These are phyloP conservation scores for Rhinoderma darwinii DNA, from an alignment of 2,113 vertebrate species.

Conservation along the genomic window DNA sequence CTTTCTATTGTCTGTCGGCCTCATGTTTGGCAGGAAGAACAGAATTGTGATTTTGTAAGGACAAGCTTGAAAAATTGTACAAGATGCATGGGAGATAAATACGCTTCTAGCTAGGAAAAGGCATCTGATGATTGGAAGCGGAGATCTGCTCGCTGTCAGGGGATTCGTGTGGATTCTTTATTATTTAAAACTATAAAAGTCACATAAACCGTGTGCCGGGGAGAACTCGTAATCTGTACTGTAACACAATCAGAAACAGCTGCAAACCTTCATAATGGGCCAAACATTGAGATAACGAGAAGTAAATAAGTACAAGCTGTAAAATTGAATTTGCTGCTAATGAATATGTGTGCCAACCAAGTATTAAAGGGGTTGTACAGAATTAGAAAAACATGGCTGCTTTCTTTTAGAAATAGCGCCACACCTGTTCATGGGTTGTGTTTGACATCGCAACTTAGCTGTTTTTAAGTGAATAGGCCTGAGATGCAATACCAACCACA, in stretches of 20 bases:
- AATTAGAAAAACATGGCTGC: too few relatives aligned
- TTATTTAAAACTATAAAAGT: constrained; percentile 27
- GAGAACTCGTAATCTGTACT: background rate
- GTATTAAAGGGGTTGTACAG: background rate
- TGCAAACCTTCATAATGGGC: background rate
- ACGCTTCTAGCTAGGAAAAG: background rate
- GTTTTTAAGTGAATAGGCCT: too few relatives aligned
- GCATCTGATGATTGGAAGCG: background rate
- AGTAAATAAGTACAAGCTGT: background rate
- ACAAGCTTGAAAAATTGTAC: background rate
- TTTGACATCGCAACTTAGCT: too few relatives aligned
- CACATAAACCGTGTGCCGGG: constrained; percentile 13
- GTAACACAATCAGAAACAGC: constrained; percentile 20
- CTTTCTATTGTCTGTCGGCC: too few relatives aligned
- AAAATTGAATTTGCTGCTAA: background rate
- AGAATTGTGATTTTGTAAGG: constrained; percentile 6
- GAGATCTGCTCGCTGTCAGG: background rate
- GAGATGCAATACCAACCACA: too few relatives aligned
- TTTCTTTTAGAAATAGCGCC: too few relatives aligned
- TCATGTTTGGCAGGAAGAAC: background rate
- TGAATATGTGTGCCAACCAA: background rate
- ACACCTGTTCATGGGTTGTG: too few relatives aligned
- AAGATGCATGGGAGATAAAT: constrained; percentile 27
- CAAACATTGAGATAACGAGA: background rate
- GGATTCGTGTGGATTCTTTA: background rate